Evolutionary conservation across 1,140 invertebrate species (phyloP), one percentile per base, ranked within the genome.

Genomic region (Drosophila obscura): DNA sequence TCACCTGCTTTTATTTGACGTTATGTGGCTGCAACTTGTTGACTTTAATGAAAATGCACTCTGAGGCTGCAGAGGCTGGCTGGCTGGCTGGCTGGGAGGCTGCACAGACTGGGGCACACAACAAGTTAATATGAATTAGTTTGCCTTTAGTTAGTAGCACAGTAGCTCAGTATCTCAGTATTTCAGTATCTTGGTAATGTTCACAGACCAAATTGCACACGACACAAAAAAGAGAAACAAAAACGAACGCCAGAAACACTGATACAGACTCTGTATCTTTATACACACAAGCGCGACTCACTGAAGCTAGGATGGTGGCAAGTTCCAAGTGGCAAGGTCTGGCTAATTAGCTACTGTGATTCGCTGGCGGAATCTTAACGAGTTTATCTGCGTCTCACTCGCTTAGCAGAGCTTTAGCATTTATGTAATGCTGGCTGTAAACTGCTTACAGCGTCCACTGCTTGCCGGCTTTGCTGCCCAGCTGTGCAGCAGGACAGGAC

Each of bases 31-130:
- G 75, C 82, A 87, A 88, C 82, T 87, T 87, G 82, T 87, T 87
- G 82, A 87, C 82, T 87, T 87, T 87, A 87, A 87, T 87, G 65
- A 88, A 81, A 87, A 68, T 79, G 71, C 77, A 85, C 81, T 81
- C 64, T 61, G 19, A 51, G 31, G 68, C 43, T 49, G 55, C 50
- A 75, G 45, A 46, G 63, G 50, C 64, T 52, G 26, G 28, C 16
- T 55, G 48, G 51, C 39, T 53, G 48, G 56, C 46, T 67, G 50
- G 41, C 26, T 16, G 31, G 49, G 19, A 51, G 22, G 65, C 45
- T 51, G 50, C 59, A 59, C 35, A 24, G 48, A 64, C 50, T 55
- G 46, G 46, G 48, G 43, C 75, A 46, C 72, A 74, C 71, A 85
- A 85, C 67, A 87, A 72, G 72, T 84, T 85, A 74, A 81, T 85